Conservation (phyloP, 2,113 vertebrate species). For the Tonatia bakeri region DNA sequence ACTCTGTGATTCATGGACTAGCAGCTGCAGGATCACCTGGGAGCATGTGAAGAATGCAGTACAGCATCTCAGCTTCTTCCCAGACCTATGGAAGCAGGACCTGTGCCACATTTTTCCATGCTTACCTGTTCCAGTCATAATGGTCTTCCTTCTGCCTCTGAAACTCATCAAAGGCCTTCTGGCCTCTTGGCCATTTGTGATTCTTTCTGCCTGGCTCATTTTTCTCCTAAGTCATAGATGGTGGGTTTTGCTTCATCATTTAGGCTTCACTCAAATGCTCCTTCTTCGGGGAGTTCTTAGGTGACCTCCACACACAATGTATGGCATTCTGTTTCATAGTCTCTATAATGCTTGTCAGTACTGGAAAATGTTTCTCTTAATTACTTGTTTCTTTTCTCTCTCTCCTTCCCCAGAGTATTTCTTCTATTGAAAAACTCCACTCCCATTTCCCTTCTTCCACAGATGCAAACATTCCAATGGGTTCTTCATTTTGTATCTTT, state of each 20-base stretch:
- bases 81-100: neutral
- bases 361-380: neutral
- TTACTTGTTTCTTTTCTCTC: neutral
- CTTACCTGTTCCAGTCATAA: neutral
- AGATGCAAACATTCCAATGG: neutral
- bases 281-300: neutral
- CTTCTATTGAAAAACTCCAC: neutral
- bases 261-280: neutral
- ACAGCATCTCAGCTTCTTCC: neutral
- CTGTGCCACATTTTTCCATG: neutral
- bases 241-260: neutral
- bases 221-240: neutral
- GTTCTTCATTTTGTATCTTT: neutral
- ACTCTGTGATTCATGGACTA: neutral
- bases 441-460: neutral
- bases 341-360: neutral
- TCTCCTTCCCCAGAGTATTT: neutral
- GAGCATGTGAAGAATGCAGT: neutral
- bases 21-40: too few species aligned
- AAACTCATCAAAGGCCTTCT: neutral
- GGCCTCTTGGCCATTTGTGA: neutral
- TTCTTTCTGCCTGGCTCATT: neutral
- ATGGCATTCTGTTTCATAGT: neutral
- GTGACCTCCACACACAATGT: neutral
- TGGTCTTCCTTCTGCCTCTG: neutral